A percentile compares a stretch with the other conserved stretches of the same genome.
Conservation (phyloP, 2,888 invertebrate species). For the Axea sp. region DNA sequence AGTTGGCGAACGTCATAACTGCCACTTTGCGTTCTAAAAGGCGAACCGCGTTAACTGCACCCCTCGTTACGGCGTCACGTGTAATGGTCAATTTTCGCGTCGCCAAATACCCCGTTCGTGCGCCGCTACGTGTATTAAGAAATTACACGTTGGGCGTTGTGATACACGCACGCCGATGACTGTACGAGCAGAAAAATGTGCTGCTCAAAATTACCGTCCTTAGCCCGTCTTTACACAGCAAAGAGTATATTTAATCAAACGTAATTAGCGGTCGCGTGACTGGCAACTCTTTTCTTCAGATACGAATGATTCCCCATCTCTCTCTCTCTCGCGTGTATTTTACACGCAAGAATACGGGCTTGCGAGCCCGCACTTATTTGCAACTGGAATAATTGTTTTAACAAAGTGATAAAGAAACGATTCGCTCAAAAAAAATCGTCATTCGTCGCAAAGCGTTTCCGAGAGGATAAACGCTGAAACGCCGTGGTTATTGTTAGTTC, state of each 20-base stretch:
- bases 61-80: slow-evolving; percentile 26
- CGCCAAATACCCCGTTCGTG: slow-evolving; percentile 25
- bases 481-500: slow-evolving; percentile 13
- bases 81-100: slow-evolving; percentile 38
- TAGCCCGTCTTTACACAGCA: slow-evolving; percentile 4
- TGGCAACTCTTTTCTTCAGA: slow-evolving; percentile 1
- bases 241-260: slow-evolving; percentile 34
- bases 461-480: slow-evolving; percentile 3
- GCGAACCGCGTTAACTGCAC: slow-evolving; percentile 25
- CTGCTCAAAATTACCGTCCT: slow-evolving; percentile 15
- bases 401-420: neutral
- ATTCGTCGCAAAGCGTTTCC: slow-evolving; percentile 10
- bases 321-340: too few species aligned
- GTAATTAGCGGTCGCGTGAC: slow-evolving; percentile 30
- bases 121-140: slow-evolving; percentile 30
- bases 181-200: slow-evolving; percentile 19
- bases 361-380: too few species aligned
- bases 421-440: neutral
- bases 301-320: neutral
- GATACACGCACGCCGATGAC: slow-evolving; percentile 17
- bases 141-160: slow-evolving; percentile 21
- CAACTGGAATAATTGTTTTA: neutral
- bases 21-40: slow-evolving; percentile 34
- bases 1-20: too few species aligned
- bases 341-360: too few species aligned